Percentiles rank a stretch among this genome's conserved stretches.
These are phyloP conservation scores for Notarius quadriscutis DNA, from an alignment of 2,113 vertebrate genomes.

Conservation along the genomic window DNA sequence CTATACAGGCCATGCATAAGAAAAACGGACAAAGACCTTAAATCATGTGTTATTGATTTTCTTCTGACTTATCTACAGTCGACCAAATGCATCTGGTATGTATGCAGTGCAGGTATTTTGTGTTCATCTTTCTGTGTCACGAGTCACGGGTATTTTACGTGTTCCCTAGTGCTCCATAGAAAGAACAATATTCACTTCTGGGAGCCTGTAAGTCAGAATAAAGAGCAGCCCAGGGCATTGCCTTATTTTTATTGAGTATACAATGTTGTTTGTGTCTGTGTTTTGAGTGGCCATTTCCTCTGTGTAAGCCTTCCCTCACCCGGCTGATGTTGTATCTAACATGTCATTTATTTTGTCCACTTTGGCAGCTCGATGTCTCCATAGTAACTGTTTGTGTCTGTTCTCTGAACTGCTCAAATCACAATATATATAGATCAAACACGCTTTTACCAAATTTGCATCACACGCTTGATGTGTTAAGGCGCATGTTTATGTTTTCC, in stretches of 20 bases:
- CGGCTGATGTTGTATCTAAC: constrained; percentile 24
- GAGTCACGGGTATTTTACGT: neutral
- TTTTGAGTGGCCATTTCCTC: constrained; percentile 26
- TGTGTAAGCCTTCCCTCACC: constrained; percentile 20
- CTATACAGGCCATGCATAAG: neutral
- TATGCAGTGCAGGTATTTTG: neutral
- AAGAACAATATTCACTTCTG: neutral
- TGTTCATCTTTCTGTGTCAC: constrained; percentile 4
- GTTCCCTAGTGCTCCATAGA: neutral
- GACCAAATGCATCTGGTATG: neutral
- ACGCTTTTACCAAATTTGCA: constrained; percentile 13
- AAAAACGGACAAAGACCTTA: neutral
- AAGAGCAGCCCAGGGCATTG: neutral
- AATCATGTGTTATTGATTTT: neutral
- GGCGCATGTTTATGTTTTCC: constrained; percentile 3
- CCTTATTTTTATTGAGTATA: constrained; percentile 17
- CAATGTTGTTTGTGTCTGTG: constrained; percentile 1
- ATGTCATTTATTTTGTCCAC: constrained; percentile 42
- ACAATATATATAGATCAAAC: constrained; percentile 1
- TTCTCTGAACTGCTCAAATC: constrained; percentile 30
- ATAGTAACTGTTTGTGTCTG: constrained; percentile 48
- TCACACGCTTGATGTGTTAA: constrained; percentile 26
- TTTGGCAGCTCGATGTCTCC: constrained; percentile 44
- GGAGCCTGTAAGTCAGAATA: constrained; percentile 3
- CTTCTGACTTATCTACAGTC: neutral